A percentile compares a stretch with the other conserved stretches of the same genome.
Conservation (phyloP, 2,797 vertebrate species). For the Urophycis tenuis region DNA sequence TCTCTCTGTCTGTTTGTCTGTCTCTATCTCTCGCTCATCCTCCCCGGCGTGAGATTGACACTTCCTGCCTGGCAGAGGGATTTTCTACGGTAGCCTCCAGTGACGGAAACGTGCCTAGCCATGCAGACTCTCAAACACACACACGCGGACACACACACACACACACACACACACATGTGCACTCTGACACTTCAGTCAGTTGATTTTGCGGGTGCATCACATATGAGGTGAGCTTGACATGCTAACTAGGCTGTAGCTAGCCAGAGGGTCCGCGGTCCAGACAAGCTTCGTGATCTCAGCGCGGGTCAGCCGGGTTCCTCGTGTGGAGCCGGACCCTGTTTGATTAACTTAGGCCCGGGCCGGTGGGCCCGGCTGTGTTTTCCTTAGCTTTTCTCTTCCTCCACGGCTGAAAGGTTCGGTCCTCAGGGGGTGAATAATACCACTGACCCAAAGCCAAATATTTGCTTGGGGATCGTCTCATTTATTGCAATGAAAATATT, state of each 20-base stretch:
- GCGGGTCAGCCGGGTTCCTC: conserved; percentile 37
- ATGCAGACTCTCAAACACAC: background rate
- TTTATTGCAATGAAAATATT: conserved; percentile 72
- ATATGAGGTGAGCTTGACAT: conserved; percentile 48
- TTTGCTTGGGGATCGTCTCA: conserved; percentile 60
- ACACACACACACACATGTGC: conserved; percentile 12
- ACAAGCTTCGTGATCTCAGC: conserved; percentile 35
- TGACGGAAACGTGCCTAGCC: conserved; percentile 31
- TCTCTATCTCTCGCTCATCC: conserved; percentile 31
- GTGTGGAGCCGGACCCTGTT: conserved; percentile 38
- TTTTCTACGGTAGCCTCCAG: conserved; percentile 34
- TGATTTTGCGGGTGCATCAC: conserved; percentile 33
- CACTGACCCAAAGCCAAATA: conserved; percentile 66
- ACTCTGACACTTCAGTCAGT: conserved; percentile 7
- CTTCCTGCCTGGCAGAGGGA: conserved; percentile 24
- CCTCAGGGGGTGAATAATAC: conserved; percentile 62
- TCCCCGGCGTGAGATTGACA: conserved; percentile 43
- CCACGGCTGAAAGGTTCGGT: conserved; percentile 57
- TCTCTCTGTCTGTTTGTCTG: background rate
- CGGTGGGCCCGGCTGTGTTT: conserved; percentile 58
- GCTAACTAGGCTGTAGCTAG: conserved; percentile 15
- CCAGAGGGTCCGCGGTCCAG: conserved; percentile 36
- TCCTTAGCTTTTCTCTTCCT: conserved; percentile 52
- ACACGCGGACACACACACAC: conserved; percentile 16
- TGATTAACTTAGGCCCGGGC: conserved; percentile 61